phyloP scores from a whole-genome alignment of 2,113 vertebrate species.

The Microcebus ravelobensis region DNA sequence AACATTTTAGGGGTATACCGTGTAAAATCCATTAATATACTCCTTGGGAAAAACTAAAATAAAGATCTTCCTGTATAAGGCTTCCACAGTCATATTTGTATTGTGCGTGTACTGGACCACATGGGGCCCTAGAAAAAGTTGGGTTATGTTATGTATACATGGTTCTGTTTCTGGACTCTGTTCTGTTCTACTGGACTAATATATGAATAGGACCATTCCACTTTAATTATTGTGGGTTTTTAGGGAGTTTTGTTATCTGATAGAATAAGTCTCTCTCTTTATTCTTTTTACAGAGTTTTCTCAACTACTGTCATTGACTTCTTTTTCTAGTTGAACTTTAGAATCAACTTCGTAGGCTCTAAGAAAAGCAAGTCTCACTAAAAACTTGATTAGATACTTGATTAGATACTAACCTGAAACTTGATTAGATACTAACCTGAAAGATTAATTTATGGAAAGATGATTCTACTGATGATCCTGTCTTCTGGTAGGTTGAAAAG shows the following conservation, averaged over 20 bases:
- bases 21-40: not conserved
- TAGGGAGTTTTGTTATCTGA: not conserved
- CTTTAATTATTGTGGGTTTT: not conserved
- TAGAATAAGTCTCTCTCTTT: not conserved
- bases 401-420: not conserved
- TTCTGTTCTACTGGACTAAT: not conserved
- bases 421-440: not conserved
- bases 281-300: not conserved
- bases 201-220: not conserved
- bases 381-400: not conserved
- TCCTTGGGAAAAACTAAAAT: not conserved
- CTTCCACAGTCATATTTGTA: not conserved
- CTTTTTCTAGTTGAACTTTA: conserved; percentile 19
- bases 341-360: not conserved
- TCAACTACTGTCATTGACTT: not conserved
- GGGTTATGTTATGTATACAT: not conserved
- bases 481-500: not conserved
- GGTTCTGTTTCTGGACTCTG: not conserved
- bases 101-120: not conserved
- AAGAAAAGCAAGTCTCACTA: not conserved
- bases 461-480: not conserved
- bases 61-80: not conserved
- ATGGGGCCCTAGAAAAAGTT: not conserved
- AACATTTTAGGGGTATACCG: not conserved
- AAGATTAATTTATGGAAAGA: not conserved